Evolutionary conservation across 2,113 vertebrate species (phyloP).

Genomic region (Zootoca vivipara): DNA sequence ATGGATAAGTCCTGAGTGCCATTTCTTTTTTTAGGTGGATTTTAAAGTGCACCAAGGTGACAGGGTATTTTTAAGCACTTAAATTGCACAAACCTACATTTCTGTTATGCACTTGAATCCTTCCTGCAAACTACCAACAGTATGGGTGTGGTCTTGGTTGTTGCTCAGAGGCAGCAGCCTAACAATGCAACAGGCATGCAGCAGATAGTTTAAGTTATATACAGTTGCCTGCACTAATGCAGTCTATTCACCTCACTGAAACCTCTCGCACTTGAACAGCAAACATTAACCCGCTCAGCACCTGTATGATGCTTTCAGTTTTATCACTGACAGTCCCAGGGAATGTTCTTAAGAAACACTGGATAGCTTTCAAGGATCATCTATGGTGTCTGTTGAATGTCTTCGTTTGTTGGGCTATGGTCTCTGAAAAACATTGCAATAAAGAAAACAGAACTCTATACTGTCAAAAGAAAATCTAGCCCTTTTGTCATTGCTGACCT

Average conservation of each 20-base stretch:
- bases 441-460: constrained; percentile 1
- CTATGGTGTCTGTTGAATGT: not conserved
- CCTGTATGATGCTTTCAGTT: not conserved
- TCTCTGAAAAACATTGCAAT: not conserved
- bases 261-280: not conserved
- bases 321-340: not conserved
- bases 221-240: not conserved
- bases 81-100: too few species aligned
- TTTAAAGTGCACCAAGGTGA: too few species aligned
- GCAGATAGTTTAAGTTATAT: not conserved
- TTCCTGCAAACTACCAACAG: too few species aligned
- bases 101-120: too few species aligned
- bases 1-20: too few species aligned
- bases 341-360: not conserved
- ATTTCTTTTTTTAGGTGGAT: too few species aligned
- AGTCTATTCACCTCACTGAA: not conserved
- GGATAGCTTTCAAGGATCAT: not conserved
- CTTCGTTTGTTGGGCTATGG: not conserved
- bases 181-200: not conserved
- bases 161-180: not conserved
- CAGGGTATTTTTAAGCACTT: too few species aligned
- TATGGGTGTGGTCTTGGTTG: not conserved
- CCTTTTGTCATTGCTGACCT: not conserved
- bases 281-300: not conserved
- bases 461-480: not conserved